Evolutionary conservation across 2,888 invertebrate genomes (phyloP).

Genomic region (Anthoptus insignis): DNA sequence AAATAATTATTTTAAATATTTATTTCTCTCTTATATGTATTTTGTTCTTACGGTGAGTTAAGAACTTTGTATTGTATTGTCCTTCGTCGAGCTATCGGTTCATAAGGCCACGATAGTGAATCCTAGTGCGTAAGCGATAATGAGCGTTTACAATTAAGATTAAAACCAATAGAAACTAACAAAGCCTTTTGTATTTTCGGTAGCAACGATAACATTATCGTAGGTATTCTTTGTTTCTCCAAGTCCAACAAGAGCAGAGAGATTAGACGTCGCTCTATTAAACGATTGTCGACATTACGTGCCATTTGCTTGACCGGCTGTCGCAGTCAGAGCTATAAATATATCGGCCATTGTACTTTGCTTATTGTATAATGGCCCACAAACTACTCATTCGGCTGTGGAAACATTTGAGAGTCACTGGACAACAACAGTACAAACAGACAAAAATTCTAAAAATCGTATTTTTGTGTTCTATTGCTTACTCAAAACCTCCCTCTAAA

Average conservation of each 20-base stretch:
- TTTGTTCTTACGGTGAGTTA: too few relatives aligned
- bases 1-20: too few relatives aligned
- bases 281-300: conserved; percentile 15
- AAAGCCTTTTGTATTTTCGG: conserved; percentile 1
- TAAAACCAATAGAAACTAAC: conserved; percentile 7
- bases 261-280: conserved; percentile 1
- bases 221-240: conserved; percentile 4
- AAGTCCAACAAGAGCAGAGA: background rate
- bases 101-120: too few relatives aligned
- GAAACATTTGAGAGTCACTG: background rate
- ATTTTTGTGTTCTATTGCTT: too few relatives aligned
- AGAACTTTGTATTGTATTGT: too few relatives aligned
- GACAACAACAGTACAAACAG: too few relatives aligned
- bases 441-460: too few relatives aligned
- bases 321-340: conserved; percentile 25
- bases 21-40: too few relatives aligned
- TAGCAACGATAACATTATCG: conserved; percentile 6
- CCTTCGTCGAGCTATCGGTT: too few relatives aligned
- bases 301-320: conserved; percentile 14
- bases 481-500: too few relatives aligned
- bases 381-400: background rate
- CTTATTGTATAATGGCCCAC: conserved; percentile 19
- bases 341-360: conserved; percentile 25
- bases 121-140: too few relatives aligned
- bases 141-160: too few relatives aligned